A percentile compares a stretch with the other conserved stretches of the same genome.
Evolutionary conservation across 2,888 invertebrate genomes (phyloP).

Genomic region (Zaprionus bogoriensis): DNA sequence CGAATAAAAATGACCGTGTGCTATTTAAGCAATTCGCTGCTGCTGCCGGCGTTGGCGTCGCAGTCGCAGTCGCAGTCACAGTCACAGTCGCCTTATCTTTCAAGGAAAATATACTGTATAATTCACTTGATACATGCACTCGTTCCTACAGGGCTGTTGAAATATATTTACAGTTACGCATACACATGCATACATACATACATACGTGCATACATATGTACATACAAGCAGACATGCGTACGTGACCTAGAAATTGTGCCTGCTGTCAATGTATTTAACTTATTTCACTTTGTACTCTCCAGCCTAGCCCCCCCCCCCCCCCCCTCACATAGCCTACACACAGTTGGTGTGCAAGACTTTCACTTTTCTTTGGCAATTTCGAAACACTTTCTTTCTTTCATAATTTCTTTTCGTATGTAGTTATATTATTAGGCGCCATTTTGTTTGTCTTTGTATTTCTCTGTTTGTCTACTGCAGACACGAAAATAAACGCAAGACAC

Average conservation of each 20-base stretch:
- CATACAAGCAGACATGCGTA: conserved; percentile 53
- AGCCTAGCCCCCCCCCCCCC: background rate
- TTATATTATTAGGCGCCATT: conserved; percentile 72
- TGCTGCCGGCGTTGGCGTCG: conserved; percentile 22
- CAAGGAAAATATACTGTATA: conserved; percentile 82
- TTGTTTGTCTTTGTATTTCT: conserved; percentile 42
- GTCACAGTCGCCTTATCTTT: conserved; percentile 80
- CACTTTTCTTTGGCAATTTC: conserved; percentile 65
- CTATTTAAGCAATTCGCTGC: conserved; percentile 70
- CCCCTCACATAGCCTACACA: background rate
- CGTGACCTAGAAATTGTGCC: conserved; percentile 47
- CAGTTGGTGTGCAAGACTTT: conserved; percentile 52
- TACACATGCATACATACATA: conserved; percentile 1
- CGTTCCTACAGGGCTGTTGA: too few species aligned
- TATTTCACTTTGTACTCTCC: conserved; percentile 15
- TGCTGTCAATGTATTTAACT: conserved; percentile 26
- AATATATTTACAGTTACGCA: too few species aligned
- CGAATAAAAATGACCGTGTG: conserved; percentile 82
- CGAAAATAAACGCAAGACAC: conserved; percentile 73
- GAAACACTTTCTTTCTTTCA: conserved; percentile 78
- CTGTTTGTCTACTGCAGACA: conserved; percentile 69
- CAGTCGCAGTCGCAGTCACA: conserved; percentile 16
- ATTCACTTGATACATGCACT: too few species aligned
- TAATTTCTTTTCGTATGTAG: conserved; percentile 69
- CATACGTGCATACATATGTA: conserved; percentile 12